Evolutionary conservation across 2,888 invertebrate genomes (phyloP).

Genomic region (Troides oblongomaculatus): DNA sequence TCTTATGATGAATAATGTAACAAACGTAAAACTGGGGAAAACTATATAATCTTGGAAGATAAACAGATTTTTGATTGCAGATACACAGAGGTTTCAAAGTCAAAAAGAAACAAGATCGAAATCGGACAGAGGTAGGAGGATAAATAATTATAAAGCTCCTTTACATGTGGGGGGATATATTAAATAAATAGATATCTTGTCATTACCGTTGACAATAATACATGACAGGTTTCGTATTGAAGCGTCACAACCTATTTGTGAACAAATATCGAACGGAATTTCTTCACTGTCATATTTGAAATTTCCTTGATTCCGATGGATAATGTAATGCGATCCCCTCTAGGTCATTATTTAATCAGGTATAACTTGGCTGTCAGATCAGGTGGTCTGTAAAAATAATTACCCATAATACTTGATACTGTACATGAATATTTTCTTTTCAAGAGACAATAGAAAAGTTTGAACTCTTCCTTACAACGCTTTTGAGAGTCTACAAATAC

Average conservation of each 20-base stretch:
- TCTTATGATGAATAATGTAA: not conserved
- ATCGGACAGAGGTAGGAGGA: not conserved
- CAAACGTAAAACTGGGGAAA: not conserved
- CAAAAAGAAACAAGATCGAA: not conserved
- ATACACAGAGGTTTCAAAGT: not conserved
- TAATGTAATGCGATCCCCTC: not conserved
- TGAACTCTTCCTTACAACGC: no score
- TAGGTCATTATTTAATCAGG: no score
- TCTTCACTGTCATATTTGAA: not conserved
- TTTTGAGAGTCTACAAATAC: no score
- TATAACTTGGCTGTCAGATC: no score
- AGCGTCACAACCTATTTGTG: constrained; percentile 19
- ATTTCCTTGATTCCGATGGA: constrained; percentile 9
- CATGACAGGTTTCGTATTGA: constrained; percentile 18
- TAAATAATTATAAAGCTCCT: not conserved
- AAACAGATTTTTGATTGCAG: not conserved
- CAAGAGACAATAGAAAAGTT: no score
- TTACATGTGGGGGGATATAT: not conserved
- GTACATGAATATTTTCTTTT: no score
- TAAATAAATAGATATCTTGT: not conserved
- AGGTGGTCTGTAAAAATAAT: no score
- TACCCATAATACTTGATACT: no score
- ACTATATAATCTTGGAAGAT: not conserved
- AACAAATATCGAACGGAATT: constrained; percentile 15
- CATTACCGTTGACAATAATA: constrained; percentile 22